Evolutionary conservation across 1,140 invertebrate genomes (phyloP).

Genomic region (Cataglyphis hispanica): DNA sequence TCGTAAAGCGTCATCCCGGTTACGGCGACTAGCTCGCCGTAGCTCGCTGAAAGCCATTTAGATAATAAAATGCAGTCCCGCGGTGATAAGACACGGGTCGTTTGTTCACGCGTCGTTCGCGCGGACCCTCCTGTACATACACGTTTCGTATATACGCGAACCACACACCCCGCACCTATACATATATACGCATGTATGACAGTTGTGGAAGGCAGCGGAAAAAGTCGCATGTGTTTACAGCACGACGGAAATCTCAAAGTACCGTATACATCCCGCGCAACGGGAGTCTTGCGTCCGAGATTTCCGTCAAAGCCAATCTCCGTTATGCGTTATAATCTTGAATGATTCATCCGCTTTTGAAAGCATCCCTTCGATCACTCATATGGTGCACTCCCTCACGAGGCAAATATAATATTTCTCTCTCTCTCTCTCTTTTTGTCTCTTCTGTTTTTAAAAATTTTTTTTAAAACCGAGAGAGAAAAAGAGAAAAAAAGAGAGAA

Average conservation of each 20-base stretch:
- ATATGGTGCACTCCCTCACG: background rate
- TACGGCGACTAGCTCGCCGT: conserved; percentile 59
- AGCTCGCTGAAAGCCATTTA: conserved; percentile 74
- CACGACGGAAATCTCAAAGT: conserved; percentile 61
- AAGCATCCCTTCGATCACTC: conserved; percentile 22
- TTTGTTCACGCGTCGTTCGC: conserved; percentile 73
- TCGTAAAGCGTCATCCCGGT: conserved; percentile 67
- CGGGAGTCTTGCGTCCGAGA: conserved; percentile 11
- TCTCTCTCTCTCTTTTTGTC: no score
- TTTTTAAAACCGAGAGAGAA: background rate
- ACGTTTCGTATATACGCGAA: conserved; percentile 21
- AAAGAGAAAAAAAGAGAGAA: no score
- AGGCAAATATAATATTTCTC: conserved; percentile 9
- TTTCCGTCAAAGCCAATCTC: conserved; percentile 13
- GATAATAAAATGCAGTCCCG: conserved; percentile 75
- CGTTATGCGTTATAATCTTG: conserved; percentile 13
- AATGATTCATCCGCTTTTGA: conserved; percentile 36
- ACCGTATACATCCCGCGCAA: background rate
- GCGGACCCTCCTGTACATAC: conserved; percentile 45
- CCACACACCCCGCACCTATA: background rate
- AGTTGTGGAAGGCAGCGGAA: conserved; percentile 39
- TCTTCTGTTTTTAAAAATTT: background rate
- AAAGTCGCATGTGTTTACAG: conserved; percentile 61
- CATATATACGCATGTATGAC: background rate
- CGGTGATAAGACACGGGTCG: conserved; percentile 75